Conservation (phyloP, 1,140 invertebrate species). For the Pogonomyrmex californicus region DNA sequence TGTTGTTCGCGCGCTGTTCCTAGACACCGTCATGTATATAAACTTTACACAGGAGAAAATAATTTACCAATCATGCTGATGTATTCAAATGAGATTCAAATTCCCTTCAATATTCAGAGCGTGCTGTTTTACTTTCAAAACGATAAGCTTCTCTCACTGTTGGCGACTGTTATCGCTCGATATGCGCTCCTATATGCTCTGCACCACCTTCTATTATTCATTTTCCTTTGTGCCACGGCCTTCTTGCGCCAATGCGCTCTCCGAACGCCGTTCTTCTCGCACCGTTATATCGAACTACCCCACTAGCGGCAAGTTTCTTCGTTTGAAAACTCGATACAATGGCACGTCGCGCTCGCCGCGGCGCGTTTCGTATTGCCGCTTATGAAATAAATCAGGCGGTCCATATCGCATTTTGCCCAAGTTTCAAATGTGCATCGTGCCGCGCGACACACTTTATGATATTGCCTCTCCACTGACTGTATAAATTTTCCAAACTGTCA, state of each 20-base stretch:
- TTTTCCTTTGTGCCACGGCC: conserved; percentile 42
- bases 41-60: conserved; percentile 59
- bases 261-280: conserved; percentile 51
- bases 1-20: conserved; percentile 23
- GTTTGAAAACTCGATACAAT: conserved; percentile 59
- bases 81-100: conserved; percentile 61
- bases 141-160: conserved; percentile 60
- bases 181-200: conserved; percentile 57
- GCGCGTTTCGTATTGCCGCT: conserved; percentile 40
- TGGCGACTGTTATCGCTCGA: conserved; percentile 57
- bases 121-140: conserved; percentile 61
- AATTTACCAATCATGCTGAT: conserved; percentile 64
- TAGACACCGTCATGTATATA: conserved; percentile 34
- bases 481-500: conserved; percentile 37
- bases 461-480: not conserved
- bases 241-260: conserved; percentile 45
- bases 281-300: conserved; percentile 40
- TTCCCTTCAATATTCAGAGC: conserved; percentile 60
- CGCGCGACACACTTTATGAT: conserved; percentile 12
- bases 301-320: conserved; percentile 48
- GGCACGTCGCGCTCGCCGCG: conserved; percentile 15
- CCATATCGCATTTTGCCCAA: conserved; percentile 30
- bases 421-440: conserved; percentile 19
- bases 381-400: conserved; percentile 57
- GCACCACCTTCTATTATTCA: conserved; percentile 65